phyloP scores from a whole-genome alignment of 2,113 vertebrate genomes.

The Lipotes vexillifer region DNA sequence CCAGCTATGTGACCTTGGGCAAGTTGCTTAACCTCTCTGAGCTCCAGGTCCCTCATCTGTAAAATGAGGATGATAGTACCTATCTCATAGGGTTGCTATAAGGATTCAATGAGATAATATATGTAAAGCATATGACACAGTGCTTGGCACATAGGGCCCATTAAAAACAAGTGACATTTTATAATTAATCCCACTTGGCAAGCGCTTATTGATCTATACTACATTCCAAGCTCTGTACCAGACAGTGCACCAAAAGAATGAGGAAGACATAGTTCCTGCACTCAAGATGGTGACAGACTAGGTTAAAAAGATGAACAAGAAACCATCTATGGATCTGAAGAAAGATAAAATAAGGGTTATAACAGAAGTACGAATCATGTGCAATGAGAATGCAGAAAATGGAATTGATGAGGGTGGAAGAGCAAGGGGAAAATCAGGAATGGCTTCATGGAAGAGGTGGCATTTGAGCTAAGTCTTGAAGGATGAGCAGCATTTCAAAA shows the following conservation, averaged over 20 bases:
- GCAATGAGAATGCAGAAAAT: neutral
- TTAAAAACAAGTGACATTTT: neutral
- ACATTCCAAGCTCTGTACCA: neutral
- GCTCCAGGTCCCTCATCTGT: slow-evolving; percentile 29
- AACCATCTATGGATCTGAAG: neutral
- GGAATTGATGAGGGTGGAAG: neutral
- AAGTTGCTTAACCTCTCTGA: slow-evolving; percentile 56
- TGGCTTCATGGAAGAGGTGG: slow-evolving; percentile 3
- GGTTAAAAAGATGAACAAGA: neutral
- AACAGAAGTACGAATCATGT: neutral
- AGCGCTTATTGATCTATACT: neutral
- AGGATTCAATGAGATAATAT: slow-evolving; percentile 3
- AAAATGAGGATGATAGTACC: slow-evolving; percentile 25
- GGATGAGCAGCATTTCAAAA: neutral
- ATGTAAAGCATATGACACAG: neutral
- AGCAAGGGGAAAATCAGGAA: neutral
- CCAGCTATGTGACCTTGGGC: slow-evolving; percentile 27
- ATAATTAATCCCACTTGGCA: neutral
- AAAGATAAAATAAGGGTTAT: neutral
- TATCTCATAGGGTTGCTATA: neutral
- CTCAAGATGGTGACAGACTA: neutral
- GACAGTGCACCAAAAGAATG: neutral
- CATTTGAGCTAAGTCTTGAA: neutral
- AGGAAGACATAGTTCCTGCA: neutral
- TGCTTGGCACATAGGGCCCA: neutral